phyloP scores from a whole-genome alignment of 92 coral and sea anemone genomes.

The Epizoanthus illoricatus region DNA sequence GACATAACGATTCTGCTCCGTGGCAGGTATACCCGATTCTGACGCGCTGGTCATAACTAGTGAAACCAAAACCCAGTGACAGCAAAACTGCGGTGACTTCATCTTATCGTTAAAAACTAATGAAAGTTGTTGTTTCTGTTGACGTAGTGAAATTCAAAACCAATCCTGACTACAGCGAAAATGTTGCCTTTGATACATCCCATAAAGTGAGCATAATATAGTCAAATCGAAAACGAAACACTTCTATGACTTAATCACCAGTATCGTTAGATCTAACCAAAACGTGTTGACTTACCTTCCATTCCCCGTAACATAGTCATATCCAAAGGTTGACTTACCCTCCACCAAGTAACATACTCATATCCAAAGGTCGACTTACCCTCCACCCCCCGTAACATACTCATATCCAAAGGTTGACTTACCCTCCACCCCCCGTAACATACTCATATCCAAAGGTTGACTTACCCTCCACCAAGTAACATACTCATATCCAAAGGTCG shows the following conservation, averaged over 20 bases:
- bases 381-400: neutral
- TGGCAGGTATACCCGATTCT: too few species aligned
- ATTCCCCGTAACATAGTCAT: conserved; percentile 91
- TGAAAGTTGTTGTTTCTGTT: too few species aligned
- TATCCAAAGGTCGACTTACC: neutral
- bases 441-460: too few species aligned
- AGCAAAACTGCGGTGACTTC: too few species aligned
- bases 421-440: conserved; percentile 95
- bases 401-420: neutral
- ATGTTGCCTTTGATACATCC: too few species aligned
- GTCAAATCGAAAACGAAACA: conserved; percentile 33
- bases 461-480: neutral
- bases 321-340: too few species aligned
- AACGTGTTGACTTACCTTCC: conserved; percentile 60
- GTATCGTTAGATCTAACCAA: conserved; percentile 63
- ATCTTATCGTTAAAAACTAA: too few species aligned
- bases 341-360: neutral
- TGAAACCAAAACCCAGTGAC: too few species aligned
- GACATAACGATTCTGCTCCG: too few species aligned
- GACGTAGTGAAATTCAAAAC: neutral
- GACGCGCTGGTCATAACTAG: neutral
- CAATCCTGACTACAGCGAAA: neutral
- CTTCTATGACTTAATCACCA: conserved; percentile 69
- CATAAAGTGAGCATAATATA: neutral
- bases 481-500: neutral